These are phyloP conservation scores for Montipora efflorescens DNA, from an alignment of 64 coral and sea anemone genomes.

Conservation along the genomic window DNA sequence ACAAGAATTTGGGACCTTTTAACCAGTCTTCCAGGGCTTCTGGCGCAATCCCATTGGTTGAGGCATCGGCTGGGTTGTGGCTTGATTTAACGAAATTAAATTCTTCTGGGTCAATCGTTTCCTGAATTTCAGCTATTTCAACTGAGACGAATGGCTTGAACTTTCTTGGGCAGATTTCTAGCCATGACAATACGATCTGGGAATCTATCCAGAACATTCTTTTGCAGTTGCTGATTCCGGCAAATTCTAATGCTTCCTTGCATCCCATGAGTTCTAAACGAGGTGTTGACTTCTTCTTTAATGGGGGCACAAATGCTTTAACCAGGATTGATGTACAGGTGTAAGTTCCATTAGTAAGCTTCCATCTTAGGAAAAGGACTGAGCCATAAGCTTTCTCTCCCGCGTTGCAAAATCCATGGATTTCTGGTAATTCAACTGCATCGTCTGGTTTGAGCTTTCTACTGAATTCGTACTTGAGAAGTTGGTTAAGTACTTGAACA, in stretches of 20 bases:
- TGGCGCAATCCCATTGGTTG: conserved; percentile 50
- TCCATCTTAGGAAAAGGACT: conserved; percentile 57
- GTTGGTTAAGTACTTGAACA: conserved; percentile 20
- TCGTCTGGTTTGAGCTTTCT: conserved; percentile 33
- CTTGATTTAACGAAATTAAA: conserved; percentile 22
- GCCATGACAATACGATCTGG: conserved; percentile 60
- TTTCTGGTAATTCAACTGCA: conserved; percentile 17
- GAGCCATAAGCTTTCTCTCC: conserved; percentile 56
- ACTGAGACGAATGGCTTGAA: conserved; percentile 65
- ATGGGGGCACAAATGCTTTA: conserved; percentile 59
- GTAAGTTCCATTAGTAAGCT: conserved; percentile 35
- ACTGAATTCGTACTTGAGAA: background rate
- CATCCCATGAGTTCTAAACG: conserved; percentile 38
- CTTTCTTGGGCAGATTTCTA: conserved; percentile 47
- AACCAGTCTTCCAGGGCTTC: conserved; percentile 28
- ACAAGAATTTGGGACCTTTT: conserved; percentile 40
- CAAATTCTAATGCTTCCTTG: conserved; percentile 39
- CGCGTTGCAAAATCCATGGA: conserved; percentile 48
- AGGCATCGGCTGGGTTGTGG: conserved; percentile 61
- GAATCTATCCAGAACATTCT: conserved; percentile 65
- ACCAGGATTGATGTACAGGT: conserved; percentile 34
- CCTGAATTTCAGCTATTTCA: conserved; percentile 45
- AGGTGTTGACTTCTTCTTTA: conserved; percentile 61
- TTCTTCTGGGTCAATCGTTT: conserved; percentile 45
- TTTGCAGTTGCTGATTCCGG: background rate